Base-by-base conservation (phyloP, 2,797 vertebrate genomes). In the Bucorvus abyssinicus region DNA sequence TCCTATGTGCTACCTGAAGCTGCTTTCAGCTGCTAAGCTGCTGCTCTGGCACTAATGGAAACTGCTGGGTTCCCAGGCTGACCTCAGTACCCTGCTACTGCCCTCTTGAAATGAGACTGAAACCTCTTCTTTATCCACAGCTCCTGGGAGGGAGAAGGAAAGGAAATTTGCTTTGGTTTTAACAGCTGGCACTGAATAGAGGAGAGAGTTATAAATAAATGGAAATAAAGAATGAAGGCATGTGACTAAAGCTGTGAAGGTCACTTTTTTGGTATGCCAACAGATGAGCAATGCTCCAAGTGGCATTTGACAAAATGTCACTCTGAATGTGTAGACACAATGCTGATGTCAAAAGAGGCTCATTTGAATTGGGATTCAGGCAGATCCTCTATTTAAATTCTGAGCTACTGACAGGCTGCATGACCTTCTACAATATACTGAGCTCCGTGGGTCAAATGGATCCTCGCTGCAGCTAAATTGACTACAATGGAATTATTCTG, bases 271-370 rank as follows among this genome's bases (percentile, higher is more conserved):
- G 42, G 90, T 75, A 68, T 36, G 55, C 57, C 69, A 78, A 68
- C 22, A 88, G 83, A 93, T 75, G 82, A 91, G 70, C 80, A 76
- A 24, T 40, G 59, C 50, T 91, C 34, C 3, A 5, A 84, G 73
- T 91, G 68, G 67, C 68, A 89, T 89, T 89, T 87, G 93, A 93
- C 77, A 94, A 81, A 95, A 88, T 90, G 93, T 94, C 90, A 91
- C 47, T 81, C 83, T 64, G 87, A 87, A 74, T 77, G 60, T 61
- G 47, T 88, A 91, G 91, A 89, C 61, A 71, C 2, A 40, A 81
- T 86, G 76, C 88, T 84, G 92, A 86, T 95, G 50, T 95, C 85
- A 92, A 94, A 94, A 91, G 73, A 91, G 50, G 24, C 77, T 87
- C 65, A 89, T 89, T 75, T 89, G 71, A 94, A 91, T n/a, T 90